These are phyloP conservation scores for Drosophila athabasca DNA, from an alignment of 1,140 invertebrate genomes.

Conservation along the genomic window DNA sequence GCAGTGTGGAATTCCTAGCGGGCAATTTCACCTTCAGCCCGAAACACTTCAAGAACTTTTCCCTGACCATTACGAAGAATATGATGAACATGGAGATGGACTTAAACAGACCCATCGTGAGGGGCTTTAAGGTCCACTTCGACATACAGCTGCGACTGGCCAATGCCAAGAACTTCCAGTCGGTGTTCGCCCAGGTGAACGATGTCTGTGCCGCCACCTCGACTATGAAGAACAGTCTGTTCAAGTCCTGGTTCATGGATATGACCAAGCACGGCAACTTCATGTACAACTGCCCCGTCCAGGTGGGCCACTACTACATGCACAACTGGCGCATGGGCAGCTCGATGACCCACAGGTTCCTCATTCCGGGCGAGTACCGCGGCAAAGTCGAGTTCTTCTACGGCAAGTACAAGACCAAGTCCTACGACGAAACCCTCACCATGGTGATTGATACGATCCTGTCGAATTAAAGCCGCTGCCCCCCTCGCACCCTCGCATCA, in stretches of 20 bases:
- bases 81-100: slow-evolving; percentile 59
- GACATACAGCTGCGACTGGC: slow-evolving; percentile 66
- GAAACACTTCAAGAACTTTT: slow-evolving; percentile 64
- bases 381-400: slow-evolving; percentile 47
- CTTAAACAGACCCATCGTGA: slow-evolving; percentile 36
- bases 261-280: slow-evolving; percentile 59
- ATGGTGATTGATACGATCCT: slow-evolving; percentile 34
- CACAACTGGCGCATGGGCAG: slow-evolving; percentile 57
- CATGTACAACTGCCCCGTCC: slow-evolving; percentile 62
- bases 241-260: slow-evolving; percentile 70
- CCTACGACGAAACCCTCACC: slow-evolving; percentile 19
- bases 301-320: slow-evolving; percentile 56
- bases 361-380: slow-evolving; percentile 66
- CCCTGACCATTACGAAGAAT: slow-evolving; percentile 30
- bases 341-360: slow-evolving; percentile 54
- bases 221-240: slow-evolving; percentile 51
- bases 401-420: slow-evolving; percentile 56
- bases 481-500: neutral
- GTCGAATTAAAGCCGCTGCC: slow-evolving; percentile 7
- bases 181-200: slow-evolving; percentile 48
- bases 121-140: slow-evolving; percentile 56
- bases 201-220: slow-evolving; percentile 61
- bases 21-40: slow-evolving; percentile 41
- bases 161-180: slow-evolving; percentile 68
- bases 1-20: slow-evolving; percentile 40